A percentile compares a stretch with the other conserved stretches of the same genome.
Conservation (phyloP, 1,140 invertebrate species). For the Ridgeia piscesae region DNA sequence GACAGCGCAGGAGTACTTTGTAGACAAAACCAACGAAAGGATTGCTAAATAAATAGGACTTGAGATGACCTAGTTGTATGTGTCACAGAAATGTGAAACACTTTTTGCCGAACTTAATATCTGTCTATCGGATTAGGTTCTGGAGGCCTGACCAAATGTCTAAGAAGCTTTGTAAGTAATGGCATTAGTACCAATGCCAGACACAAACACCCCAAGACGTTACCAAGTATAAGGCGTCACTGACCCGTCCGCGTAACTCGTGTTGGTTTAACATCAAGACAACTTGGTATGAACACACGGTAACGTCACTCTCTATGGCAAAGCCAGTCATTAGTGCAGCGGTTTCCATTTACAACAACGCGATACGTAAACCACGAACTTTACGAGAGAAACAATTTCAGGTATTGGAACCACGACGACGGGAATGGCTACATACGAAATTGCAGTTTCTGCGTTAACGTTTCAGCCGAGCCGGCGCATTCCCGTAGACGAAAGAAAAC, state of each 20-base stretch:
- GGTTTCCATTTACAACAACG: constrained; percentile 5
- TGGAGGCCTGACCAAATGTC: neutral
- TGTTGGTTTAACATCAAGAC: neutral
- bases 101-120: neutral
- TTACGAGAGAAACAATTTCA: neutral
- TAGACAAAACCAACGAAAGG: no score
- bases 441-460: neutral
- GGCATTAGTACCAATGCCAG: neutral
- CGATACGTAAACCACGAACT: neutral
- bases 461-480: neutral
- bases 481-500: neutral
- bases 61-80: neutral
- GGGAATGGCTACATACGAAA: neutral
- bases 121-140: neutral
- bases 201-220: neutral
- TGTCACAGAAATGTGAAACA: neutral
- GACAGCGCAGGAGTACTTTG: no score
- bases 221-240: neutral
- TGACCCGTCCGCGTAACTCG: neutral
- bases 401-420: neutral
- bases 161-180: neutral
- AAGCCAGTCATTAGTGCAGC: neutral
- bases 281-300: neutral
- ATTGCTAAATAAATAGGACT: no score
- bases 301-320: neutral